These are phyloP conservation scores for Lysandra bellargus DNA, from an alignment of 2,888 invertebrate genomes.

Conservation along the genomic window DNA sequence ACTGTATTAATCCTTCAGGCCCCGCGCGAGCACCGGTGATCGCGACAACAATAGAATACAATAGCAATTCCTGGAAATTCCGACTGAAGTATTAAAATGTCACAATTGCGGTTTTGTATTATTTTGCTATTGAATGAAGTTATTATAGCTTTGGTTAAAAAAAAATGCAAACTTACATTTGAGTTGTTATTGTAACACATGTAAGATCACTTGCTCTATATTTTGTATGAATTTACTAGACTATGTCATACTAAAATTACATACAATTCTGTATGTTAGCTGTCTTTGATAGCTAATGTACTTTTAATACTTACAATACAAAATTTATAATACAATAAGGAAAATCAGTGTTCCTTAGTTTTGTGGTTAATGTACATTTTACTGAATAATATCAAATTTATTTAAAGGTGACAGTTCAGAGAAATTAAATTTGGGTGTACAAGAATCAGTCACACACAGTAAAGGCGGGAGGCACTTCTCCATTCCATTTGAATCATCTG, in stretches of 20 bases:
- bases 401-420: conserved; percentile 63
- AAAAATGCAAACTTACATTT: neutral
- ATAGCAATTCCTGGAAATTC: too few relatives aligned
- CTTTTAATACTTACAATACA: neutral
- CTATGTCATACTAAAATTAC: too few relatives aligned
- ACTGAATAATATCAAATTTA: conserved; percentile 33
- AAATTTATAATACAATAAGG: neutral
- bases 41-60: too few relatives aligned
- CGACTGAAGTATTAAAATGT: too few relatives aligned
- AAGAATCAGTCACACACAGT: conserved; percentile 49
- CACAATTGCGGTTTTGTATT: neutral
- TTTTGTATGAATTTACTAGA: too few relatives aligned
- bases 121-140: neutral
- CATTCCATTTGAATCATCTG: conserved; percentile 69
- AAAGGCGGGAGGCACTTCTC: conserved; percentile 73
- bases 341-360: neutral
- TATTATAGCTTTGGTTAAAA: neutral
- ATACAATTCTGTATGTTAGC: neutral
- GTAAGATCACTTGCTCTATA: neutral
- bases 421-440: conserved; percentile 58
- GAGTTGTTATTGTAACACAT: neutral
- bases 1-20: neutral
- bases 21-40: too few relatives aligned
- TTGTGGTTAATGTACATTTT: neutral
- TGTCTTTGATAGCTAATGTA: neutral